Evolutionary conservation across 35 echinoderm and acorn worm species (phyloP), one percentile per base, ranked within the genome.

Genomic region (Nesometra sesokonis): DNA sequence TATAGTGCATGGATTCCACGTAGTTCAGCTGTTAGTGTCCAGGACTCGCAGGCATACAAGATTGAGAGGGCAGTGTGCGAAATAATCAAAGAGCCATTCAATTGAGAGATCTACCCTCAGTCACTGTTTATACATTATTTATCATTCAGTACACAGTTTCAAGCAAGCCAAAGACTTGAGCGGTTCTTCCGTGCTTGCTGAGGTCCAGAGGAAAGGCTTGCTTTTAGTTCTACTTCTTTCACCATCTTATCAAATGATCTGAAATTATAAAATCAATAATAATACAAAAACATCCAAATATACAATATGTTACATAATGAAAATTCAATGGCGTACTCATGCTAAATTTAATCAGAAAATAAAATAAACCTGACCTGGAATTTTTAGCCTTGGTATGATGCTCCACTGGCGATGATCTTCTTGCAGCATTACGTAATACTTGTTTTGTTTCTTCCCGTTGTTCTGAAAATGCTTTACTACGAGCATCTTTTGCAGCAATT

Each of bases 171-270:
- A 38, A 83, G 37, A 37, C 17, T 38, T 0, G 81, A 83, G 34
- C 7, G 11, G 27, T 83, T 83, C 35, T 83, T 83, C 13, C 34
- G 34, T 83, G 81, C 81, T n/a, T 17, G 37, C 30, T 83, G 81
- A 37, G 37, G 34, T 23, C 81, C 81, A 37, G 35, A 37, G 23
- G 17, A 17, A 37, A 83, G 34, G 8, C 81, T 83, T 13, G 3
- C 35, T 37, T 39, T 35, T 35, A 83, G n/a, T 39, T 38, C 37
- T 5, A 31, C 81, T 5, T 83, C 37, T 39, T 83, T 38, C 34
- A 38, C 81, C 81, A 83, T 83, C 37, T 39, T 83, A 38, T 83
- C 81, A 83, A 83, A 83, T 0, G 34, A 35, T 37, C 81, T 83
- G 35, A 5, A 83, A 83, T 11, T 37, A 67, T 19, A 67, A 7